Evolutionary conservation across 2,113 vertebrate species (phyloP).

Genomic region (Alexandromys fortis): DNA sequence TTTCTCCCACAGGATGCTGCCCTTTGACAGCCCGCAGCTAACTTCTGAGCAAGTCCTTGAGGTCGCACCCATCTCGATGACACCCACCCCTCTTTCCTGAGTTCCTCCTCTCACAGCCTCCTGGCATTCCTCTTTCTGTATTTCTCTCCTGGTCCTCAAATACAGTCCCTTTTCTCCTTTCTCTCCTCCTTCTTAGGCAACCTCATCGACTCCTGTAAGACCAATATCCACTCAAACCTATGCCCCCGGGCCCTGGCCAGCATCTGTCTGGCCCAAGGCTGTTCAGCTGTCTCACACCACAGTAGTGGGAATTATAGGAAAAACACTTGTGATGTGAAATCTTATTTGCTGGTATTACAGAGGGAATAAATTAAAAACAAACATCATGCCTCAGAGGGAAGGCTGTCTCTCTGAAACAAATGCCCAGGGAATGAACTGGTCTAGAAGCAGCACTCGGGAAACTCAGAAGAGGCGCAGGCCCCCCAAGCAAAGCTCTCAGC

Average conservation of each 20-base stretch:
- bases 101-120: not conserved
- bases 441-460: conserved; percentile 27
- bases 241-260: not conserved
- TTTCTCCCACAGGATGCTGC: not conserved
- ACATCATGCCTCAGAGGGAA: not conserved
- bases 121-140: not conserved
- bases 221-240: not conserved
- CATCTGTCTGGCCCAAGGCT: not conserved
- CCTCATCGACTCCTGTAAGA: not conserved
- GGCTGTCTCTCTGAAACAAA: not conserved
- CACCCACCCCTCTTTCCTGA: not conserved
- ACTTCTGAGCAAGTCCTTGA: not conserved
- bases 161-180: not conserved
- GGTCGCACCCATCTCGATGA: not conserved
- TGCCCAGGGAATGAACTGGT: not conserved
- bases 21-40: not conserved
- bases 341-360: not conserved
- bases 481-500: not conserved
- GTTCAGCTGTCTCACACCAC: not conserved
- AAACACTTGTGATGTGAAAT: not conserved
- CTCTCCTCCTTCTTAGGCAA: not conserved
- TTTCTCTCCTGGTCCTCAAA: not conserved
- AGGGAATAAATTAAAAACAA: conserved; percentile 14
- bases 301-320: not conserved
- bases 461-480: not conserved